Evolutionary conservation across 1,140 invertebrate genomes (phyloP).

Genomic region (Lordiphosa collinella): DNA sequence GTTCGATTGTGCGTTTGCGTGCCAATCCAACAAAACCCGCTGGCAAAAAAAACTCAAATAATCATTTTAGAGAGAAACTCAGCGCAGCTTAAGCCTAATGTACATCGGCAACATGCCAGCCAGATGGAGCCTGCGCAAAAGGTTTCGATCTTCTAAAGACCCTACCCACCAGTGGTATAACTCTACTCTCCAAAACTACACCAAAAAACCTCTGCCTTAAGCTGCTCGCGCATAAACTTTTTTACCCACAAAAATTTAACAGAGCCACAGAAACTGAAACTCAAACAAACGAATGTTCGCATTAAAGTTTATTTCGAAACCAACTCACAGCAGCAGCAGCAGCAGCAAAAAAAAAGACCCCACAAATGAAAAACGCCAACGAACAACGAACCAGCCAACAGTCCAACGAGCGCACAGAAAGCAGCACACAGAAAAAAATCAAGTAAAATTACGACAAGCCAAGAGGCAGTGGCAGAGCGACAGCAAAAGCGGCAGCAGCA

Average conservation of each 20-base stretch:
- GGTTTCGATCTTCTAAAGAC: too few relatives aligned
- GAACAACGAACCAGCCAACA: constrained; percentile 41
- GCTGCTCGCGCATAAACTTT: constrained; percentile 69
- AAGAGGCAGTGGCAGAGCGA: constrained; percentile 25
- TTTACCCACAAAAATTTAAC: constrained; percentile 61
- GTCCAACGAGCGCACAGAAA: constrained; percentile 18
- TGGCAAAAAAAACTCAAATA: constrained; percentile 58
- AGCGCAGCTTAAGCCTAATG: constrained; percentile 18
- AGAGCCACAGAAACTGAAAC: constrained; percentile 70
- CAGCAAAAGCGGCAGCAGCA: constrained; percentile 32
- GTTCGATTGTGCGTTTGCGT: constrained; percentile 61
- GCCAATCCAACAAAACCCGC: constrained; percentile 39
- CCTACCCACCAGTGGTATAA: too few relatives aligned
- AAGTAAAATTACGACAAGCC: constrained; percentile 75
- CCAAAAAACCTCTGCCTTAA: constrained; percentile 34
- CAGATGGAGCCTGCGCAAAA: too few relatives aligned
- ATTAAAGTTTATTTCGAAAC: constrained; percentile 76
- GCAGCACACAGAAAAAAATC: constrained; percentile 49
- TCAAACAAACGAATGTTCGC: constrained; percentile 65
- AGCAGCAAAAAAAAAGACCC: constrained; percentile 20
- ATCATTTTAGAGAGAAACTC: constrained; percentile 59
- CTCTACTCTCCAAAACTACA: too few relatives aligned
- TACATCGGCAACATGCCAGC: too few relatives aligned
- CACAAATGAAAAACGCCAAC: constrained; percentile 57
- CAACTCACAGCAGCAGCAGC: constrained; percentile 39